Evolutionary conservation across 2,888 invertebrate species (phyloP).

Genomic region (Ligdia adustata): DNA sequence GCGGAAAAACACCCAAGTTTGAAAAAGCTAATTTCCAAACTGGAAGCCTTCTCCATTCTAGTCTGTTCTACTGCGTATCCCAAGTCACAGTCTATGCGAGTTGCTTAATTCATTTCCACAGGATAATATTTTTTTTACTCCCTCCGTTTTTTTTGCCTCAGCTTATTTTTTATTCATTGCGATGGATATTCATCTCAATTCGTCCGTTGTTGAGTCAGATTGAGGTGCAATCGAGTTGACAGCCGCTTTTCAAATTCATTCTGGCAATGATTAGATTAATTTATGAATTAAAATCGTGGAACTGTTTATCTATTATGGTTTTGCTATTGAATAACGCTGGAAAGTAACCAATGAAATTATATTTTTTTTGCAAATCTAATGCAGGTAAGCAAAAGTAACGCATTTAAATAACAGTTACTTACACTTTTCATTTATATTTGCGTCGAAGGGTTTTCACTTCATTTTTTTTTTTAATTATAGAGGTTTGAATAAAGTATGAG

Average conservation of each 20-base stretch:
- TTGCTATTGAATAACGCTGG: too few species aligned
- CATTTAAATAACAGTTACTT: too few species aligned
- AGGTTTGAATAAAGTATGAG: too few species aligned
- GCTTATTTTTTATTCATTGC: constrained; percentile 83
- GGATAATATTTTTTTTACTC: constrained; percentile 84
- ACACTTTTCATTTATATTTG: too few species aligned
- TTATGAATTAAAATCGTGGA: constrained; percentile 29
- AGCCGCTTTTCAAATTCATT: constrained; percentile 46
- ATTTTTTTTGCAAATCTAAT: too few species aligned
- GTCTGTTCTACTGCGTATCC: constrained; percentile 47
- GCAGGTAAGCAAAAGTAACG: too few species aligned
- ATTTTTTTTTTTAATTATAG: too few species aligned
- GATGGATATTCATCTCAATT: constrained; percentile 70
- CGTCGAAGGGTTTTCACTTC: too few species aligned
- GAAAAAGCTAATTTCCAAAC: too few species aligned
- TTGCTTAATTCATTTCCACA: constrained; percentile 83
- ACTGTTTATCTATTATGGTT: constrained; percentile 2
- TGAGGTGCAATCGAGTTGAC: constrained; percentile 71
- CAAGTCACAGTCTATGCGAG: constrained; percentile 70
- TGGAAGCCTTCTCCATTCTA: constrained; percentile 37
- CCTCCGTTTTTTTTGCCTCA: constrained; percentile 67
- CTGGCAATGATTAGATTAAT: constrained; percentile 28
- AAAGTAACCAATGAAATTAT: too few species aligned
- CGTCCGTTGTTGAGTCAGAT: constrained; percentile 60
- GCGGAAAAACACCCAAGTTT: too few species aligned